These are phyloP conservation scores for Kryptolebias ocellatus DNA, from an alignment of 2,797 vertebrate species.

Conservation along the genomic window DNA sequence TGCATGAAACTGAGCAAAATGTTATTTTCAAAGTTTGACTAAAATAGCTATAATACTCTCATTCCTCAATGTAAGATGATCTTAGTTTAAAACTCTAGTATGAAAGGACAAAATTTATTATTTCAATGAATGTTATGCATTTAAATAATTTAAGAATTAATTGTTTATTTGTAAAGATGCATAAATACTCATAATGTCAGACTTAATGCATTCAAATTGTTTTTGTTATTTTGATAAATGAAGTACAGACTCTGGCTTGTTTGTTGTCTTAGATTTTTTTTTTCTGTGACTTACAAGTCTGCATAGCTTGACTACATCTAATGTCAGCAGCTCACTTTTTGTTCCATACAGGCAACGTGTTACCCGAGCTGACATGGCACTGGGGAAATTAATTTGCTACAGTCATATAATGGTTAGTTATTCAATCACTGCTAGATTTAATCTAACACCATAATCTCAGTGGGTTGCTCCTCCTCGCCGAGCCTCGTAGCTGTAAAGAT, in stretches of 20 bases:
- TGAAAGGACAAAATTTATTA: too few species aligned
- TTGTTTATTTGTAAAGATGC: conserved; percentile 14
- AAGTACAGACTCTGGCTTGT: conserved; percentile 11
- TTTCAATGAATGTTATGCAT: too few species aligned
- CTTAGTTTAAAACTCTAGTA: too few species aligned
- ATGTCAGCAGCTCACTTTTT: conserved; percentile 43
- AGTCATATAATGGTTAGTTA: conserved; percentile 70
- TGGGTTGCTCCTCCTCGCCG: conserved; percentile 40
- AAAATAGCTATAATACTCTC: too few species aligned
- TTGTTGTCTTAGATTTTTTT: not conserved
- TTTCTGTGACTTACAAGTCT: conserved; percentile 14
- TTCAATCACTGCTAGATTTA: conserved; percentile 74
- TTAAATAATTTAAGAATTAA: not conserved
- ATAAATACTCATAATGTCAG: conserved; percentile 7
- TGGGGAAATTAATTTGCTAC: conserved; percentile 73
- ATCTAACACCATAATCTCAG: conserved; percentile 67
- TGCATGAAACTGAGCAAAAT: too few species aligned
- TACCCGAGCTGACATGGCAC: conserved; percentile 63
- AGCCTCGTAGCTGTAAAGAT: conserved; percentile 50
- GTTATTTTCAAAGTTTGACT: too few species aligned
- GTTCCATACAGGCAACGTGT: conserved; percentile 45
- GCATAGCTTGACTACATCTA: conserved; percentile 30
- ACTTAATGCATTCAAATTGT: conserved; percentile 1
- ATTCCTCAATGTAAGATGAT: too few species aligned
- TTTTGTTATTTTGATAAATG: conserved; percentile 4